phyloP scores from a whole-genome alignment of 2,113 vertebrate species.

The Aldabrachelys gigantea region DNA sequence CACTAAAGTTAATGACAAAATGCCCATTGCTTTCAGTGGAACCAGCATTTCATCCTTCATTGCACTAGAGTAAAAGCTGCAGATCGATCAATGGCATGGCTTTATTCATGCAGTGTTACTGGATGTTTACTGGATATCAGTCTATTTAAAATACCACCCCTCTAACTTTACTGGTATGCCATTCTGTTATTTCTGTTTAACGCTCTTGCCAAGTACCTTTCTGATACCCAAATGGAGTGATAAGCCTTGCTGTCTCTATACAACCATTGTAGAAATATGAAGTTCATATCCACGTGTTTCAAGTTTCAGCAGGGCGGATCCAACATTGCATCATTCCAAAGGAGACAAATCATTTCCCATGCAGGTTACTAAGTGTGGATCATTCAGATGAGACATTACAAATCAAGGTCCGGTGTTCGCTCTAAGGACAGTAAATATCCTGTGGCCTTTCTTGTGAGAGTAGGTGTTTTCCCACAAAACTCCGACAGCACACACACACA shows the following conservation, averaged over 20 bases:
- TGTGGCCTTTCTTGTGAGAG: not conserved
- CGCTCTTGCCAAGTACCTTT: not conserved
- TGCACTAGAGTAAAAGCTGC: not conserved
- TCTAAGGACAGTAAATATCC: not conserved
- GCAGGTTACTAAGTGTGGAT: not conserved
- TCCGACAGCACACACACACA: not conserved
- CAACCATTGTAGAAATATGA: not conserved
- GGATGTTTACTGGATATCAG: not conserved
- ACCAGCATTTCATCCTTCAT: not conserved
- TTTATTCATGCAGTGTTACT: not conserved
- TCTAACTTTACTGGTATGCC: not conserved
- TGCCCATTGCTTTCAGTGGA: not conserved
- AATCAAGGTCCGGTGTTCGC: not conserved
- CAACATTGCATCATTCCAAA: fast-evolving
- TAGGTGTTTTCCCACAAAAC: constrained; percentile 39
- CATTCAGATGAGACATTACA: fast-evolving
- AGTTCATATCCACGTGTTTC: not conserved
- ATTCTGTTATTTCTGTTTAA: not conserved
- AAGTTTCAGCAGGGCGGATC: not conserved
- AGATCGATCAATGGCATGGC: not conserved
- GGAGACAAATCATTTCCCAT: not conserved
- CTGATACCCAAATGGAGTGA: not conserved
- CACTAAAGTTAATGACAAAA: not conserved
- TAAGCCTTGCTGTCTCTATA: not conserved
- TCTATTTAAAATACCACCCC: not conserved